Percentiles rank a stretch among this genome's conserved stretches.
phyloP scores from a whole-genome alignment of 2,888 invertebrate genomes.

The Lagria hirta region DNA sequence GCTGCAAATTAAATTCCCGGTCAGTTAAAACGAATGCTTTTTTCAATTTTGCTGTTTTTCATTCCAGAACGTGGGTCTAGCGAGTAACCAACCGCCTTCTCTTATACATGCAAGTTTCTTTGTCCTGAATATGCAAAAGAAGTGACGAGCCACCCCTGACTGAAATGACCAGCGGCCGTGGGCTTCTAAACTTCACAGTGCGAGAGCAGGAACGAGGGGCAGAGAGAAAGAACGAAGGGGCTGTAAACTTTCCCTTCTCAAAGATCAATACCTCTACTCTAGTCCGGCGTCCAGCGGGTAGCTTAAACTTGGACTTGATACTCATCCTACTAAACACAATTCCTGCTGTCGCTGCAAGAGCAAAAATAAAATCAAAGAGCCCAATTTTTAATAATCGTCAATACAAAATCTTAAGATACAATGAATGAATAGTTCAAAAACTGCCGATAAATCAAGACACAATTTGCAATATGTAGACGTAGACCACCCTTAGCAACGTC shows the following conservation, averaged over 20 bases:
- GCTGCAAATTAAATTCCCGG: no score
- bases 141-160: slow-evolving; percentile 49
- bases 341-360: slow-evolving; percentile 23
- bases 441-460: no score
- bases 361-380: no score
- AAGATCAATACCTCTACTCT: slow-evolving; percentile 57
- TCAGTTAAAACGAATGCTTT: no score
- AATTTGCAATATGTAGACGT: no score
- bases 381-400: no score
- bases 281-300: slow-evolving; percentile 50
- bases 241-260: slow-evolving; percentile 57
- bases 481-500: slow-evolving; percentile 23
- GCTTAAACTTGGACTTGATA: slow-evolving; percentile 43
- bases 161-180: slow-evolving; percentile 56
- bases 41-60: no score
- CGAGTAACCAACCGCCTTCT: no score
- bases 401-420: no score
- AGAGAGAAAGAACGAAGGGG: slow-evolving; percentile 42
- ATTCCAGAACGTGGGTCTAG: no score
- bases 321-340: slow-evolving; percentile 25
- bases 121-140: slow-evolving; percentile 48
- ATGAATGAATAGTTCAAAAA: no score
- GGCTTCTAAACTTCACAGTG: slow-evolving; percentile 53
- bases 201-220: slow-evolving; percentile 27
- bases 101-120: no score